Conservation (phyloP, 2,888 invertebrate genomes). For the Hyalella azteca region DNA sequence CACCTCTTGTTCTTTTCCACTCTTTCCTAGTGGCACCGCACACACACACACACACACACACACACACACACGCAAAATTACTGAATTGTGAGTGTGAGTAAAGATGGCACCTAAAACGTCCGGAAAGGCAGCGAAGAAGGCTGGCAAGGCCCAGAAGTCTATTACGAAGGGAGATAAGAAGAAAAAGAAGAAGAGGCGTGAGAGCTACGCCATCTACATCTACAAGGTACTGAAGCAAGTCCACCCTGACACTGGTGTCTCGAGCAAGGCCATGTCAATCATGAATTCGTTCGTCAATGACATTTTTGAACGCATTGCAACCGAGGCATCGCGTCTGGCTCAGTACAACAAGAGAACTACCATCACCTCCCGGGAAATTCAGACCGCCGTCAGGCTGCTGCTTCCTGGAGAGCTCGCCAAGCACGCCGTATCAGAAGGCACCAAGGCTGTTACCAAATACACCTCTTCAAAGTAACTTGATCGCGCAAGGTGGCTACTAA, state of each 20-base stretch:
- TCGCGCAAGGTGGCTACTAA: not conserved
- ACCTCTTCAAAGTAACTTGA: slow-evolving; percentile 63
- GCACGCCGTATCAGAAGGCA: slow-evolving; percentile 66
- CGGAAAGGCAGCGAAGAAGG: slow-evolving; percentile 22
- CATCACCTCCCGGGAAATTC: slow-evolving; percentile 64
- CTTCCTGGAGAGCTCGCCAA: slow-evolving; percentile 67
- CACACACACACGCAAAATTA: not conserved
- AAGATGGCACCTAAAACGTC: slow-evolving; percentile 29
- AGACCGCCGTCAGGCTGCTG: slow-evolving; percentile 64
- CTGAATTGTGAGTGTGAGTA: not conserved
- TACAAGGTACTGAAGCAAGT: slow-evolving; percentile 20
- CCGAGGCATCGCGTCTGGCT: slow-evolving; percentile 62
- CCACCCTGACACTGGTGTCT: slow-evolving; percentile 16
- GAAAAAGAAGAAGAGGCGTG: slow-evolving; percentile 61
- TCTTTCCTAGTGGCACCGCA: no score
- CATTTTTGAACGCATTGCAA: slow-evolving; percentile 66
- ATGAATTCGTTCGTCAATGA: slow-evolving; percentile 68
- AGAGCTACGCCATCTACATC: slow-evolving; percentile 60
- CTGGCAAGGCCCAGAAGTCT: slow-evolving; percentile 60
- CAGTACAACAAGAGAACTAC: slow-evolving; percentile 66
- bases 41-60: no score
- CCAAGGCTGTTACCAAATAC: slow-evolving; percentile 66
- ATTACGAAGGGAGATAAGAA: slow-evolving; percentile 61
- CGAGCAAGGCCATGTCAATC: slow-evolving; percentile 64
- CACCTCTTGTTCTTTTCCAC: no score